Base-by-base conservation (phyloP, 2,113 vertebrate genomes). In the Zootoca vivipara region DNA sequence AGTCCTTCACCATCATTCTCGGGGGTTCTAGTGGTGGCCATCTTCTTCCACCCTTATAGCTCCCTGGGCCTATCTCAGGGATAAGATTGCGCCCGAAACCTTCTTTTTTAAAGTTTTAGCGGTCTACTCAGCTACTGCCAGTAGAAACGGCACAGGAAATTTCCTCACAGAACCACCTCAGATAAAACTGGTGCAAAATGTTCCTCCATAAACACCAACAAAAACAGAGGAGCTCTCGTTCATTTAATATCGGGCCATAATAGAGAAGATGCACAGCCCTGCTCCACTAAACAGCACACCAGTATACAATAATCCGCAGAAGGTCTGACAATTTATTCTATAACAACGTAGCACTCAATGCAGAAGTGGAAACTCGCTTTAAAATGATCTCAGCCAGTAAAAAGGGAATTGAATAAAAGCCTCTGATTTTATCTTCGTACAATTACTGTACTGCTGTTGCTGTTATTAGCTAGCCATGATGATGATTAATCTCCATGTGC, bases 91-190 rank as follows among this genome's bases (percentile, higher is more conserved):
- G 2, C 65, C 58, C 87, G 52, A 91, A 87, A 89, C 82, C 86
- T 80, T 91, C 69, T 79, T 79, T 7, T 92, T 20, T 62, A 83
- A 64, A 70, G 65, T 78, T 90, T 88, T 88, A 88, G 92, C 82
- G 87, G 67, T 24, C 18, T 26, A 58, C 79, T 72, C 80, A 83
- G n/a, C 58, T 33, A n/a, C 78, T 35, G 52, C 52, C 52, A 38
- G 73, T 38, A 58, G 69, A 91, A 92, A 93, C 87, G 89, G 87
- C 65, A 78, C 13, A 26, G 52, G 30, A 88, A 58, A 38, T 85
- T 87, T 91, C 87, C 87, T 52, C 28, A 0, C 56, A 87, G 87
- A 90, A 87, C 86, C 87, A 93, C 52, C 70, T 84, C 62, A 83
- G 0, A 78, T 52, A 0, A 35, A 84, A 72, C 33, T 88, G 80